Evolutionary conservation across 2,113 vertebrate species (phyloP), one percentile per base, ranked within the genome.

Genomic region (Nesospiza acunhae): DNA sequence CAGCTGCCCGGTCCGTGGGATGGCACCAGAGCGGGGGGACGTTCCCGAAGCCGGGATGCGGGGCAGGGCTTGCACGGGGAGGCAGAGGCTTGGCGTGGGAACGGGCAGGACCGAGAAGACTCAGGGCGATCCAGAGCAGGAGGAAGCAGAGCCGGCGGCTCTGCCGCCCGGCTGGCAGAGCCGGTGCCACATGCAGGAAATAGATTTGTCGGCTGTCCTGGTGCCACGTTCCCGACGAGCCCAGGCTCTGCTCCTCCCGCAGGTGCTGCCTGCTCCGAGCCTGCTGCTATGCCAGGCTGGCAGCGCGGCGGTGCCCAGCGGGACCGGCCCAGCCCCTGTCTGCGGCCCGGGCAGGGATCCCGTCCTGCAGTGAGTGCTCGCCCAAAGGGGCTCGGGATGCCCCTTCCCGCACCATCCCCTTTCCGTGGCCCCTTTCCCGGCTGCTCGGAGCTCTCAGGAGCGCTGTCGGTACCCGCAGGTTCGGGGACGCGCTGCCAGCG

Each of bases 201-300:
- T 47, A 7, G 47, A 47, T 47, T 24, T 23, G 22, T 13, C 47
- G 47, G 47, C 47, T 47, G 47, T 47, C 47, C 47, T 22, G 1
- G 13, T 11, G 39, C 50, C 42, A 1, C 3, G 0, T 13, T 41
- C 52, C 1, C 7, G 22, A 2, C n/a, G 30, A 37, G 30, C 2
- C 33, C 68, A 2, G 79, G 47, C 49, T 94, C 46, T 81, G 13
- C 33, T n/a, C 37, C 47, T 75, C 31, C 3, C 77, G 31, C 77
- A 97, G 95, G 81, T 97, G 96, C 89, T 95, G 93, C 93, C 81
- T 27, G 89, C 86, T 91, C 73, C 96, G 91, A 10, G 66, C 89
- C 87, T 94, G 91, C 87, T 97, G 96, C 87, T 94, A 87, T 0
- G 89, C 95, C 87, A 37, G 0, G 89, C 84, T 97, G 87, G 93